A percentile compares a stretch with the other conserved stretches of the same genome.
Conservation (phyloP, 2,113 vertebrate species). For the Struthidea cinerea region DNA sequence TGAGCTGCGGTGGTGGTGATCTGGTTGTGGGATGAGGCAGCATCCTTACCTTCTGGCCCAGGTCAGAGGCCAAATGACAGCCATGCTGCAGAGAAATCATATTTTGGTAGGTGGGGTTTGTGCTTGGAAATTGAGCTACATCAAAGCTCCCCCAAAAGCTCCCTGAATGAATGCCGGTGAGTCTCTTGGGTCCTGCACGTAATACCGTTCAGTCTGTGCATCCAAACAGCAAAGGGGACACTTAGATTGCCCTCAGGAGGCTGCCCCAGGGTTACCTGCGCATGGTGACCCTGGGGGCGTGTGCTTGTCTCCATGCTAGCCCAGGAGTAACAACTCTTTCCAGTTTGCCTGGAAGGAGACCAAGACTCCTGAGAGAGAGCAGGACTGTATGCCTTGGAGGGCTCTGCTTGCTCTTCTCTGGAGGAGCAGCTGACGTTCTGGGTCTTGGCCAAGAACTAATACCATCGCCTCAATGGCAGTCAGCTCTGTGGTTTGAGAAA, state of each 20-base stretch:
- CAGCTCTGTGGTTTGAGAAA: not conserved
- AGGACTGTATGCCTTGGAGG: constrained; percentile 4
- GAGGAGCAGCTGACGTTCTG: not conserved
- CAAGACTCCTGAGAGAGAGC: not conserved
- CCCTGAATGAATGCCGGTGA: not conserved
- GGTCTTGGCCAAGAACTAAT: constrained; percentile 1
- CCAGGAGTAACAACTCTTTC: not conserved
- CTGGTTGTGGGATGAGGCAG: not conserved
- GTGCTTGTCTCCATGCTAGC: fast-evolving
- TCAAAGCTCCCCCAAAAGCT: not conserved
- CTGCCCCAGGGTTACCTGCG: not conserved
- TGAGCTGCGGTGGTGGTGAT: not conserved
- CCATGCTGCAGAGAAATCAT: not conserved
- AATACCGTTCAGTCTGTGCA: not conserved
- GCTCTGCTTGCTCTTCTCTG: not conserved
- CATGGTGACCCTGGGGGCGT: fast-evolving
- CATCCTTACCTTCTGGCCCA: not conserved
- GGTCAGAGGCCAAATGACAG: not conserved
- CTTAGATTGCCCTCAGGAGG: fast-evolving
- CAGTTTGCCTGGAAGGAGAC: not conserved
- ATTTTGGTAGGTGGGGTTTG: not conserved
- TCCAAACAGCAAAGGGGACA: not conserved
- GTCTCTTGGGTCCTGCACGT: not conserved
- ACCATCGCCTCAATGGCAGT: not conserved
- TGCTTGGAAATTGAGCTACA: not conserved